Conservation (phyloP, 2,797 vertebrate genomes). For the Pristis pectinata region DNA sequence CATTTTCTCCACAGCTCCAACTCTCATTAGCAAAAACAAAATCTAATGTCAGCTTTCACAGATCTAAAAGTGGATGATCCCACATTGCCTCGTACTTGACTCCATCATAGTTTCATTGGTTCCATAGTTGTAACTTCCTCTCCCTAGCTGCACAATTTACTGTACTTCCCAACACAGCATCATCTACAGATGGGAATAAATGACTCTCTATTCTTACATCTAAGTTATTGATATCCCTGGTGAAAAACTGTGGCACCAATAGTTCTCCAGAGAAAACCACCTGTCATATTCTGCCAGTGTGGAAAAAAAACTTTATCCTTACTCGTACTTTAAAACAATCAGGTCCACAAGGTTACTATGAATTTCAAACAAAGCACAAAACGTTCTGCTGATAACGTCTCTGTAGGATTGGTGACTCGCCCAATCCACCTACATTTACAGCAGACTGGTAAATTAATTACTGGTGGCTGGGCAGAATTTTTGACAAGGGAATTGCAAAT, state of each 20-base stretch:
- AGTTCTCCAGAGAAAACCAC: not conserved
- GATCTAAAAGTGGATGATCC: not conserved
- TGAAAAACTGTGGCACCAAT: not conserved
- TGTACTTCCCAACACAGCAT: not conserved
- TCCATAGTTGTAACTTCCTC: not conserved
- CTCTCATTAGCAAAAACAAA: not conserved
- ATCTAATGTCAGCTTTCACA: not conserved
- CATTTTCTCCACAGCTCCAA: not conserved
- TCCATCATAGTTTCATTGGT: not conserved
- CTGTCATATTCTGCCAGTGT: not conserved
- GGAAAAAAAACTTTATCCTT: not conserved
- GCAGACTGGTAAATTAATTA: no score
- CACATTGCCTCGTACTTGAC: not conserved
- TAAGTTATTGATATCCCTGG: not conserved
- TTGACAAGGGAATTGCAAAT: no score
- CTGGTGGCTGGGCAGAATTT: no score
- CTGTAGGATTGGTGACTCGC: no score
- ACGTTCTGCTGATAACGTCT: no score
- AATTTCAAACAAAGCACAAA: not conserved
- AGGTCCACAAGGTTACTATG: not conserved
- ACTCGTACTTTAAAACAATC: not conserved
- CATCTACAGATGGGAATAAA: not conserved
- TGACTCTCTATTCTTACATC: not conserved
- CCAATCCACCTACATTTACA: no score
- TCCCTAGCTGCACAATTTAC: not conserved